Evolutionary conservation across 2,113 vertebrate genomes (phyloP).

Genomic region (Oplegnathus fasciatus): DNA sequence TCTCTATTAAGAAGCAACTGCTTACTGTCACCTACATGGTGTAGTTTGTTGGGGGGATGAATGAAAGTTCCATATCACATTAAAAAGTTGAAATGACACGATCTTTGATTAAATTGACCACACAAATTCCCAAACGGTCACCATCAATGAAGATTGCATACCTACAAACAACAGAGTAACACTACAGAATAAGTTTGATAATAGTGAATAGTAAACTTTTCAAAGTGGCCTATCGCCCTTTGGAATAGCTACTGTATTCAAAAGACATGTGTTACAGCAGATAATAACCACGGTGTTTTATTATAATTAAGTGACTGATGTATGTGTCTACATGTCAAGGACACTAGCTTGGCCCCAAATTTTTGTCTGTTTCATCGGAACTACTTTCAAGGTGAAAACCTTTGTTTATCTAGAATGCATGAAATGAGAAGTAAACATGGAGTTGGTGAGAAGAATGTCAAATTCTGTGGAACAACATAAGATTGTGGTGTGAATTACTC

Average conservation of each 20-base stretch:
- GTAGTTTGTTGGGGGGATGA: neutral
- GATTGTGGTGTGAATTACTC: neutral
- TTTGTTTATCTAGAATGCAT: neutral
- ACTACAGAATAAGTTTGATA: too few species aligned
- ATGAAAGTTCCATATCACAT: neutral
- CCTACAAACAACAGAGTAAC: neutral
- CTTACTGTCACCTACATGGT: neutral
- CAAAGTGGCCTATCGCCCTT: too few species aligned
- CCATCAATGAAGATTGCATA: neutral
- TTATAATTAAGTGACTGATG: neutral
- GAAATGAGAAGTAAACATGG: neutral
- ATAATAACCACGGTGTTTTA: neutral
- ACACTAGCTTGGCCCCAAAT: neutral
- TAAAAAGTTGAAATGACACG: neutral
- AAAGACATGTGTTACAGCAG: neutral
- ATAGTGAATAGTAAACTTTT: too few species aligned
- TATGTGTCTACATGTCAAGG: neutral
- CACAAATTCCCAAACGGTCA: neutral
- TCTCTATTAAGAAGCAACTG: constrained; percentile 4
- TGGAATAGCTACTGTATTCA: neutral
- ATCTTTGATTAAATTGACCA: neutral
- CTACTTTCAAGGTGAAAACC: neutral
- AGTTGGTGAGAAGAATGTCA: neutral
- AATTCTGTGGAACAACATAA: neutral
- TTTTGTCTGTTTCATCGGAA: neutral